A percentile compares a stretch with the other conserved stretches of the same genome.
Evolutionary conservation across 2,797 vertebrate species (phyloP).

Genomic region (Gallinago solitaria): DNA sequence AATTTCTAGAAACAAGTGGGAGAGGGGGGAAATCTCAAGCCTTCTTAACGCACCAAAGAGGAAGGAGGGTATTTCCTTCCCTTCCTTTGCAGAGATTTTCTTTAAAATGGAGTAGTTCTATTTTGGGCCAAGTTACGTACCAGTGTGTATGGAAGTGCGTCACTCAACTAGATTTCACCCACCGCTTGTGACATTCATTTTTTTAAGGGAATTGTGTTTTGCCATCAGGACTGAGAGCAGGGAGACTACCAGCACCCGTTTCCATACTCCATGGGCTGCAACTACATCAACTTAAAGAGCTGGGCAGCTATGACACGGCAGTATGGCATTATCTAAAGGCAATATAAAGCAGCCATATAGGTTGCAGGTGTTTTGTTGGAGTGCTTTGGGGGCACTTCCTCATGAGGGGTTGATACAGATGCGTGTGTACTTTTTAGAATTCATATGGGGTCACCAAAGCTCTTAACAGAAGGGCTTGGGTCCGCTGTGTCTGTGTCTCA

Average conservation of each 20-base stretch:
- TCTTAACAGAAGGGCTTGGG: background rate
- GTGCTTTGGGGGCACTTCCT: background rate
- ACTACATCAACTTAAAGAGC: background rate
- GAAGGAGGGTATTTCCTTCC: background rate
- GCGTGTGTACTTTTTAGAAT: background rate
- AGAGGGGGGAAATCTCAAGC: background rate
- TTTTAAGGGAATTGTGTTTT: background rate
- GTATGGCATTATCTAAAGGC: background rate
- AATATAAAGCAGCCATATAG: background rate
- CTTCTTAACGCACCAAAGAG: background rate
- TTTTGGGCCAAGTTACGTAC: background rate
- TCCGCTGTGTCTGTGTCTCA: background rate
- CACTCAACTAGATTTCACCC: background rate
- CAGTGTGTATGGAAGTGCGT: background rate
- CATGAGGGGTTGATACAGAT: background rate
- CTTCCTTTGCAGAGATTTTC: background rate
- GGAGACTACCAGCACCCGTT: background rate
- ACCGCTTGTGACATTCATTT: background rate
- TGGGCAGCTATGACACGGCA: background rate
- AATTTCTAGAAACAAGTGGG: background rate
- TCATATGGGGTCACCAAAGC: background rate
- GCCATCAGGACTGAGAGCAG: background rate
- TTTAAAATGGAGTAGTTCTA: background rate
- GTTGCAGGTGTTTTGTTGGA: background rate
- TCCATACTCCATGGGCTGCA: background rate